These are phyloP conservation scores for Psittacula echo DNA, from an alignment of 2,797 vertebrate genomes.

Conservation along the genomic window DNA sequence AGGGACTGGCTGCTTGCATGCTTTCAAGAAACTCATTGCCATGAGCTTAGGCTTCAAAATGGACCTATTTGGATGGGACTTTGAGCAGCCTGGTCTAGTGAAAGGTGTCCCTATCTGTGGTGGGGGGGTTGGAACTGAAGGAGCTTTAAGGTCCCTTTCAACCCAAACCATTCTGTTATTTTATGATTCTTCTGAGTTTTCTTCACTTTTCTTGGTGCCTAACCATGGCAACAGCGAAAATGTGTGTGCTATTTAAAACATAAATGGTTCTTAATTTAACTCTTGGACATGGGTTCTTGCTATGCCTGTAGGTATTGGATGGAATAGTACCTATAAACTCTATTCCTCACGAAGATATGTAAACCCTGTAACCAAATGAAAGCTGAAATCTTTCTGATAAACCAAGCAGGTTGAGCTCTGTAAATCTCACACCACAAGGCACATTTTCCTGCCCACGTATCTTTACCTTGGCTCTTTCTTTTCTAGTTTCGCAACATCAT, in stretches of 20 bases:
- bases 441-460: background rate
- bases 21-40: background rate
- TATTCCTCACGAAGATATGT: background rate
- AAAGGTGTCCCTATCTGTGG: background rate
- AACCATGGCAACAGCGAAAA: background rate
- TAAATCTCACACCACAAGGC: background rate
- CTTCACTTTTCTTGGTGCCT: background rate
- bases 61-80: background rate
- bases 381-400: background rate
- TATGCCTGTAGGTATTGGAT: background rate
- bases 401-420: background rate
- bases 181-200: background rate
- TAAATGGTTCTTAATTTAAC: background rate
- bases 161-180: background rate
- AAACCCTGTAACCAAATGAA: background rate
- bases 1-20: background rate
- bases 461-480: background rate
- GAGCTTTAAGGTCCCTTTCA: background rate
- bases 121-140: background rate
- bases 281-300: background rate
- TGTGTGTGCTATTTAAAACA: background rate
- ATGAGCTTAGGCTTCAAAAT: background rate
- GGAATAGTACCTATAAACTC: background rate
- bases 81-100: background rate
- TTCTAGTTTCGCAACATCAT: background rate